phyloP scores from a whole-genome alignment of 2,797 vertebrate genomes.

The Halcyon leucocephala region DNA sequence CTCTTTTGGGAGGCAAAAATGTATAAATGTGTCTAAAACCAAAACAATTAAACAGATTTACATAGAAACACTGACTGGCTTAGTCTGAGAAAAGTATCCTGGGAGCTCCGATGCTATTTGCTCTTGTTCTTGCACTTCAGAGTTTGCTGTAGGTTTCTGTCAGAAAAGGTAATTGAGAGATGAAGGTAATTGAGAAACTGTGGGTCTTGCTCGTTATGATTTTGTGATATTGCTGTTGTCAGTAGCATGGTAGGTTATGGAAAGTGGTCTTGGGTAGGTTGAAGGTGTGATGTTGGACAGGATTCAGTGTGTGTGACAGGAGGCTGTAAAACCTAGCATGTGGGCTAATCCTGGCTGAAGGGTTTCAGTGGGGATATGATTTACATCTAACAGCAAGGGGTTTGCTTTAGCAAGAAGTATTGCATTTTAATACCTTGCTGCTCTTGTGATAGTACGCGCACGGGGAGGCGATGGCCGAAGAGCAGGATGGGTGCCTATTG shows the following conservation, averaged over 20 bases:
- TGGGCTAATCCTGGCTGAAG: neutral
- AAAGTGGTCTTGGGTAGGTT: neutral
- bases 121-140: neutral
- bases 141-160: neutral
- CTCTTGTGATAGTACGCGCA: accelerated
- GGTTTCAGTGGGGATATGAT: neutral
- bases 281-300: neutral
- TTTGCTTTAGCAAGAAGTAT: neutral
- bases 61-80: neutral
- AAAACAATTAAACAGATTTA: neutral
- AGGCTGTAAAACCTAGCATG: accelerated
- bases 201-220: neutral
- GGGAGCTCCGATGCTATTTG: neutral
- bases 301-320: neutral
- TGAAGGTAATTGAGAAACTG: neutral
- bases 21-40: neutral
- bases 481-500: neutral
- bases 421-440: neutral
- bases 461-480: accelerated
- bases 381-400: neutral
- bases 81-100: neutral
- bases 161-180: neutral
- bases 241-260: neutral
- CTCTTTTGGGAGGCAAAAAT: neutral
- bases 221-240: neutral